phyloP scores from a whole-genome alignment of 35 echinoderm and acorn worm species.

The Amphiura filiformis region DNA sequence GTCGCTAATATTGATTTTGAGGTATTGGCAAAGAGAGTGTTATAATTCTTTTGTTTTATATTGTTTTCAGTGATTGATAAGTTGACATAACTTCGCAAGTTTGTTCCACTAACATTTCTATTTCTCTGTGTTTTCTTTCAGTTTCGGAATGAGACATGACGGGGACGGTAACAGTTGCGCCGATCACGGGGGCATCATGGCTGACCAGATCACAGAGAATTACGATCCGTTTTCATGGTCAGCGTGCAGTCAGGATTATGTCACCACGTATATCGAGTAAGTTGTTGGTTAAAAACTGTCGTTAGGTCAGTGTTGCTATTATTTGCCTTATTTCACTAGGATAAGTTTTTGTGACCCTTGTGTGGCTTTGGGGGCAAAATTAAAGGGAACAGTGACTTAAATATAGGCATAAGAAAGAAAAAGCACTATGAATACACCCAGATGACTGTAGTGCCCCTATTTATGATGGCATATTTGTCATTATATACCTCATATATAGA shows the following conservation, averaged over 20 bases:
- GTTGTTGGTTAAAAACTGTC: neutral
- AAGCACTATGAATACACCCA: no score
- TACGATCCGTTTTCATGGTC: constrained; percentile 87
- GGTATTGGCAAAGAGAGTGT: no score
- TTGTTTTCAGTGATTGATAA: no score
- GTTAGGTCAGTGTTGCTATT: neutral
- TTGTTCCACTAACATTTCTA: no score
- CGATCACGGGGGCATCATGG: constrained; percentile 75
- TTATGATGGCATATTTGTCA: no score
- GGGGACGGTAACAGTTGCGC: constrained; percentile 78
- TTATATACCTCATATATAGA: no score
- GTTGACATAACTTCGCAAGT: no score
- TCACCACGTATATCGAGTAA: constrained; percentile 82
- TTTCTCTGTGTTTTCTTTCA: constrained; percentile 14
- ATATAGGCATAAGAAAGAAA: no score
- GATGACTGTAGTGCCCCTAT: no score
- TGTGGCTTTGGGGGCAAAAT: neutral
- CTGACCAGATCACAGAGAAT: constrained; percentile 67
- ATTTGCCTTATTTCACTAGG: neutral
- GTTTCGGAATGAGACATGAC: constrained; percentile 97
- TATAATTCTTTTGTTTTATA: no score
- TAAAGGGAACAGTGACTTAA: neutral
- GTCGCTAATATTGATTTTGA: no score
- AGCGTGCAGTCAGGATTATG: constrained; percentile 67
- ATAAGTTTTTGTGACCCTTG: neutral